These are phyloP conservation scores for Chironomus riparius DNA, from an alignment of 2,888 invertebrate genomes.

Conservation along the genomic window DNA sequence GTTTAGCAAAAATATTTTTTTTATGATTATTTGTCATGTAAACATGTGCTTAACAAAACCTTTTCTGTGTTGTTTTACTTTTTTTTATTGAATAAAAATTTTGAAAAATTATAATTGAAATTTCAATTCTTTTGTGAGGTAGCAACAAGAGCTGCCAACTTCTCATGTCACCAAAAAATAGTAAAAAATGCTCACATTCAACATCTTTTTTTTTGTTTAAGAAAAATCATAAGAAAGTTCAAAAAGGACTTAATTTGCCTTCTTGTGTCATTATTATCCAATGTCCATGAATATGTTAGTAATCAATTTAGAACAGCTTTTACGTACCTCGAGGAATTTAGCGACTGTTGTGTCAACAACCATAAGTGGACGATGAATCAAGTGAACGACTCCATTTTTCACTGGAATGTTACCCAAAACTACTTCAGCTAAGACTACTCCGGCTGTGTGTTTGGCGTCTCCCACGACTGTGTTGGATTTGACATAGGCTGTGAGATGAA, in stretches of 20 bases:
- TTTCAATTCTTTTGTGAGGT: too few species aligned
- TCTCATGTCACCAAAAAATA: neutral
- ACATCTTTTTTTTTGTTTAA: neutral
- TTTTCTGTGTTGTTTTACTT: neutral
- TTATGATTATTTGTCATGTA: neutral
- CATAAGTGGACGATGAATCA: slow-evolving; percentile 85
- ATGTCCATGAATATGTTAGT: neutral
- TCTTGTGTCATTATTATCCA: neutral
- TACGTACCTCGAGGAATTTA: slow-evolving; percentile 74
- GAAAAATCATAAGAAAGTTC: too few species aligned
- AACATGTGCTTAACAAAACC: neutral
- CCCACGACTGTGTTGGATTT: slow-evolving; percentile 75
- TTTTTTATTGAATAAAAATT: neutral
- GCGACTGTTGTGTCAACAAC: slow-evolving; percentile 81
- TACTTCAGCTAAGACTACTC: slow-evolving; percentile 80
- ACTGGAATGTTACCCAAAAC: slow-evolving; percentile 86
- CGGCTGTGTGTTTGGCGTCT: slow-evolving; percentile 66
- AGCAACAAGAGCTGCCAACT: too few species aligned
- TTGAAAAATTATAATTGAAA: neutral
- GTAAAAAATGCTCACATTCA: slow-evolving; percentile 2
- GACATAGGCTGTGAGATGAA: slow-evolving; percentile 57
- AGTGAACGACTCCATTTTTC: slow-evolving; percentile 84
- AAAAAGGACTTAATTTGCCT: too few species aligned
- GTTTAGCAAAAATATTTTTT: neutral
- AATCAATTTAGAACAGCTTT: neutral